phyloP scores from a whole-genome alignment of 2,888 invertebrate species.

The Cylloceria caligata region DNA sequence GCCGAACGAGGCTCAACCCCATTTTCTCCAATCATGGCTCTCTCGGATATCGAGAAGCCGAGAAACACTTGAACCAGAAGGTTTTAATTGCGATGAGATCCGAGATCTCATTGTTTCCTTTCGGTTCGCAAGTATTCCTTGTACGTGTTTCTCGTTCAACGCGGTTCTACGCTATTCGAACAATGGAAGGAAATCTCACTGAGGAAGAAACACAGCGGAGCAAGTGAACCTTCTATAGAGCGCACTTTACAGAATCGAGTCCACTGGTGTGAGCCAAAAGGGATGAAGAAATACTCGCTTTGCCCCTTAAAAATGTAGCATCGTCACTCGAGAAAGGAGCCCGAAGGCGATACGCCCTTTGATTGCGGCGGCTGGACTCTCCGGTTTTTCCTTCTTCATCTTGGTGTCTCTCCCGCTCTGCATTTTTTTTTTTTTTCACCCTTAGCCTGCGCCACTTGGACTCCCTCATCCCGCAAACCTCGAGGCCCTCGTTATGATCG shows the following conservation, averaged over 20 bases:
- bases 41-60: slow-evolving; percentile 71
- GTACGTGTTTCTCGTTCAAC: slow-evolving; percentile 1
- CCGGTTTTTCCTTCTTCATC: slow-evolving; percentile 65
- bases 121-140: slow-evolving; percentile 71
- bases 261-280: slow-evolving; percentile 23
- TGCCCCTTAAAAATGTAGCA: slow-evolving; percentile 74
- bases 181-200: background rate
- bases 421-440: slow-evolving; percentile 50
- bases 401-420: slow-evolving; percentile 38
- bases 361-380: slow-evolving; percentile 71
- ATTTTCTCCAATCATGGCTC: slow-evolving; percentile 70
- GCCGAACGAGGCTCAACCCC: slow-evolving; percentile 69
- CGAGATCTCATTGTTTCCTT: slow-evolving; percentile 80
- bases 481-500: slow-evolving; percentile 76
- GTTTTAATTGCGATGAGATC: slow-evolving; percentile 82
- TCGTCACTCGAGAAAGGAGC: slow-evolving; percentile 44
- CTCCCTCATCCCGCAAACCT: slow-evolving; percentile 54
- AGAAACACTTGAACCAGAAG: slow-evolving; percentile 82
- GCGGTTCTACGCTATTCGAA: slow-evolving; percentile 1
- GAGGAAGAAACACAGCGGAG: slow-evolving; percentile 7
- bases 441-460: slow-evolving; percentile 39
- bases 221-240: background rate
- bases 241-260: slow-evolving; percentile 16
- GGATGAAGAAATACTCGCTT: slow-evolving; percentile 58
- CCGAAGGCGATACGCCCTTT: slow-evolving; percentile 71